Base-by-base conservation (phyloP, 1,140 invertebrate genomes). In the Patella vulgata region DNA sequence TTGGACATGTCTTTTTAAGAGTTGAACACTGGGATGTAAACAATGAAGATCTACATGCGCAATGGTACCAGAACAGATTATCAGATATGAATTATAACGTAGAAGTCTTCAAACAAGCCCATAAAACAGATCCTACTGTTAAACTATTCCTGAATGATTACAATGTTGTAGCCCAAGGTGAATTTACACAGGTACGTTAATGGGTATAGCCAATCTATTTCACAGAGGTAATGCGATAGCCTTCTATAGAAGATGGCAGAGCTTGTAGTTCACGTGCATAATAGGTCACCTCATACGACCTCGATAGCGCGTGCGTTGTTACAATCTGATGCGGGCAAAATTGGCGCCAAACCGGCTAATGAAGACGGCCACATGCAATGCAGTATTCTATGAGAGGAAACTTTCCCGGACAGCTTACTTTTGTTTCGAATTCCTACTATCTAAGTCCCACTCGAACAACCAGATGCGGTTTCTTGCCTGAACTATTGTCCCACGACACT, bases 71-170 rank as follows among this genome's bases (percentile, higher is more conserved):
- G 57, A 47, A 57, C 6, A 50, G 58, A 28, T 65, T 62, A 12
- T 25, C 52, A 4, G 58, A 76, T 46, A 19, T 57, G 0, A 33
- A 66, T 33, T 73, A 75, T 54, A 72, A 63, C 2, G 50, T 63
- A 44, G 64, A 75, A 12, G 73, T 80, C 65, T 80, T 77, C 55
- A 43, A 50, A 27, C 58, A 59, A 21, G 64, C 72, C 12, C 67
- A 71, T 27, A 23, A 46, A 14, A 51, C 50, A 3, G 78, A 75
- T 21, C 70, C 63, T 11, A 48, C 39, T n/a, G 62, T 70, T 0
- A 63, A 63, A 40, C 60, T 80, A 25, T 80, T 78, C 58, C 56
- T 80, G 12, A 80, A 80, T 46, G 78, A 80, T 21, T 77, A 70
- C 55, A 59, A 60, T 52, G 64, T 78, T 0, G 60, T 80, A 4